phyloP scores from a whole-genome alignment of 2,888 invertebrate genomes.

The Clistopyga incitator region DNA sequence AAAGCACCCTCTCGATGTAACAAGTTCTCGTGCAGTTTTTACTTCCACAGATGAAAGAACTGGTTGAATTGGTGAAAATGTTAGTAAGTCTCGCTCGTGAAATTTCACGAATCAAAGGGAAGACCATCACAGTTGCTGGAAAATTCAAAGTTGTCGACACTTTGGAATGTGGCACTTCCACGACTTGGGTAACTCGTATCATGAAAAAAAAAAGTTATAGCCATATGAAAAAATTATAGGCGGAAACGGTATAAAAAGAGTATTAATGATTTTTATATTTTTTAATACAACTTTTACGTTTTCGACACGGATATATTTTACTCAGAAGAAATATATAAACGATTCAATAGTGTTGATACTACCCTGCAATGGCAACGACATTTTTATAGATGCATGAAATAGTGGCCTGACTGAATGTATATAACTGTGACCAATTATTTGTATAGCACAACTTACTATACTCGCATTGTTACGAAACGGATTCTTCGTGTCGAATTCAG shows the following conservation, averaged over 20 bases:
- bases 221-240: not conserved
- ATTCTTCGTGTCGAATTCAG: too few relatives aligned
- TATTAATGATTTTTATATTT: too few relatives aligned
- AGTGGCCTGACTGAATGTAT: too few relatives aligned
- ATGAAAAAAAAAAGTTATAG: not conserved
- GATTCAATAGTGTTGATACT: too few relatives aligned
- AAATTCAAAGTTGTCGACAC: not conserved
- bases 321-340: too few relatives aligned
- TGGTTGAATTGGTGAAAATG: constrained; percentile 12
- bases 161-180: not conserved
- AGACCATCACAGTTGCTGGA: not conserved
- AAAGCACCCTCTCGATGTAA: constrained; percentile 20
- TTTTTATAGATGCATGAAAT: too few relatives aligned
- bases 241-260: not conserved
- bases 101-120: constrained; percentile 5
- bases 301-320: too few relatives aligned
- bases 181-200: not conserved
- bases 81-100: not conserved
- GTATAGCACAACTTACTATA: too few relatives aligned
- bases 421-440: too few relatives aligned
- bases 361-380: too few relatives aligned
- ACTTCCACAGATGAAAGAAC: not conserved
- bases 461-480: too few relatives aligned
- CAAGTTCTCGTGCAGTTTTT: constrained; percentile 11
- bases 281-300: too few relatives aligned